Base-by-base conservation (phyloP, 2,113 vertebrate species). In the Rana temporaria region DNA sequence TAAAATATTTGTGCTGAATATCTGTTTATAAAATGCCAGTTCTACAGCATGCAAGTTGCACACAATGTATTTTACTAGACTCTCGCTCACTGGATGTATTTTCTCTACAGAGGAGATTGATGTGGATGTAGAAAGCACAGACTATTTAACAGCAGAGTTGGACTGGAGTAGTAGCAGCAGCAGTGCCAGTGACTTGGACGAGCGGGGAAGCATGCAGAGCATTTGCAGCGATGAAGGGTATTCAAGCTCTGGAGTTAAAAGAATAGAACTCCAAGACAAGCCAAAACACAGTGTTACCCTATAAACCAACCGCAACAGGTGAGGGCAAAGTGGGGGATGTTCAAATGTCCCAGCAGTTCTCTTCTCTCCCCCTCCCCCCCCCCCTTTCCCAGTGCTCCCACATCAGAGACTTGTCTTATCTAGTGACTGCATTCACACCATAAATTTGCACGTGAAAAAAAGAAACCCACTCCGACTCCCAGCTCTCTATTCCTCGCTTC, bases 221-320 rank as follows among this genome's bases (percentile, higher is more conserved):
- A 88, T 95, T 78, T 96, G 94, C 85, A 99, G 97, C 0, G 98
- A 98, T 0, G 98, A 99, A 87, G 97, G 98, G 64, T 98, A 99
- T 70, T 94, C 95, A 91, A 98, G 97, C 75, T 90, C 95, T 18
- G 89, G 96, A 84, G 85, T 96, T 85, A 92, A 88, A 88, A 93
- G 91, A 79, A 89, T 93, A 82, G 93, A 91, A 91, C 87, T 88
- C 85, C 91, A 92, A 90, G 90, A 93, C 92, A 82, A 71, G 85
- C 90, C 86, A 84, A 93, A 95, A 88, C 82, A 90, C 71, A 87
- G 91, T 65, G 88, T 88, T 4, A 88, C 92, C 68, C 91, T 96
- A 67, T 98, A 95, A 95, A 91, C 80, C 86, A 86, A 81, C 72
- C 42, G 52, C 68, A 20, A 85, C 19, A 76, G 81, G 72, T 83